A percentile compares a stretch with the other conserved stretches of the same genome.
phyloP scores from a whole-genome alignment of 2,113 vertebrate species.

The Ammodytes dubius region DNA sequence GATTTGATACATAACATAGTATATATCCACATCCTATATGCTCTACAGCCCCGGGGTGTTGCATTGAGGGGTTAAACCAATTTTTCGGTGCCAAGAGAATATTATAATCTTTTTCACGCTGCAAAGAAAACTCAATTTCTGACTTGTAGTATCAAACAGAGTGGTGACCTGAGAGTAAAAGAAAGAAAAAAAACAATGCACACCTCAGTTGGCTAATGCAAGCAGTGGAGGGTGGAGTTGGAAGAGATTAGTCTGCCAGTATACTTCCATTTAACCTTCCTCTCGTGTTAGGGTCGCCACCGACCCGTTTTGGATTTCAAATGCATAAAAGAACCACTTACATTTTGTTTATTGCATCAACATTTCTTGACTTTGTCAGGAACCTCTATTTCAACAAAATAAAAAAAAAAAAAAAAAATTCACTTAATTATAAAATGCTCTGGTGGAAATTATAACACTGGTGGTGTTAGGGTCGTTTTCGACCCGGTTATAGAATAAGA shows the following conservation, averaged over 20 bases:
- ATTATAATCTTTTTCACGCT: slow-evolving; percentile 23
- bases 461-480: no score
- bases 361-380: no score
- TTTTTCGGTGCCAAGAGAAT: slow-evolving; percentile 11
- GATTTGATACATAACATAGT: slow-evolving; percentile 48
- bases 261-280: slow-evolving; percentile 74
- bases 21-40: slow-evolving; percentile 23
- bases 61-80: slow-evolving; percentile 24
- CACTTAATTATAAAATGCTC: no score
- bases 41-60: slow-evolving; percentile 35
- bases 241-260: slow-evolving; percentile 76
- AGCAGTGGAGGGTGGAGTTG: slow-evolving; percentile 70
- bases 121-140: slow-evolving; percentile 49
- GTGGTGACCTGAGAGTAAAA: slow-evolving; percentile 48
- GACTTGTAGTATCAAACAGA: slow-evolving; percentile 34
- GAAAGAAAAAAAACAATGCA: slow-evolving; percentile 72
- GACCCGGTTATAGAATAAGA: no score
- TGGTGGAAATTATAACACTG: no score
- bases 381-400: no score
- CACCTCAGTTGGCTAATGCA: slow-evolving; percentile 56
- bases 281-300: no score
- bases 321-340: no score
- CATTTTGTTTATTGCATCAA: no score
- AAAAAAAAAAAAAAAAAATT: no score
- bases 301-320: no score